Conservation (phyloP, 2,113 vertebrate genomes). For the Odocoileus virginianus region DNA sequence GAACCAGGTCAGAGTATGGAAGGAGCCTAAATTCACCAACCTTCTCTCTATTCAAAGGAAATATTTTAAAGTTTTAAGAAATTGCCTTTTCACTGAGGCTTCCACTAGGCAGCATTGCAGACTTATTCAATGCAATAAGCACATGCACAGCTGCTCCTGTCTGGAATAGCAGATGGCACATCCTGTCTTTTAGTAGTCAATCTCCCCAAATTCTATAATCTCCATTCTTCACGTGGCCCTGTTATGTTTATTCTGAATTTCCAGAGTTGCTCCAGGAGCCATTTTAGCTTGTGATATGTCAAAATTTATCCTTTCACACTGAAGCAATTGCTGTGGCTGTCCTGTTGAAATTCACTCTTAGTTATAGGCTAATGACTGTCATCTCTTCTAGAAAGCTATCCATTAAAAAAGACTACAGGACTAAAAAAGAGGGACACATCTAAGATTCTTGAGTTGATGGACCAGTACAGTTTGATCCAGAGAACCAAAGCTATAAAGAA, state of each 20-base stretch:
- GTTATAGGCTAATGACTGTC: not conserved
- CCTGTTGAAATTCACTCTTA: not conserved
- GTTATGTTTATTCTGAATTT: not conserved
- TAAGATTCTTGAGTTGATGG: not conserved
- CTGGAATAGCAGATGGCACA: not conserved
- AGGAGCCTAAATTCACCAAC: not conserved
- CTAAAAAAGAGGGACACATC: not conserved
- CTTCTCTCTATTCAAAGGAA: not conserved
- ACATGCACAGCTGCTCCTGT: not conserved
- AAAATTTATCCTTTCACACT: not conserved
- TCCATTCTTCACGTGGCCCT: not conserved
- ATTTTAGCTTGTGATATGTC: not conserved
- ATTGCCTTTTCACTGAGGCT: not conserved
- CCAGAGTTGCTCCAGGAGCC: not conserved
- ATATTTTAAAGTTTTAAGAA: not conserved
- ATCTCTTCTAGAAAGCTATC: not conserved
- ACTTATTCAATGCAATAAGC: not conserved
- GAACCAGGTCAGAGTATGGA: not conserved
- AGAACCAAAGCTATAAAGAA: not conserved
- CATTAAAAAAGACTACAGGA: not conserved
- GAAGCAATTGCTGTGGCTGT: not conserved
- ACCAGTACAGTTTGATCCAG: not conserved
- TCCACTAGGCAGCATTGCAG: not conserved
- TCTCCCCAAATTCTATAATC: not conserved
- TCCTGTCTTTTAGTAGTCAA: not conserved